Conservation (phyloP, 2,888 invertebrate species). For the Aradus depressus region DNA sequence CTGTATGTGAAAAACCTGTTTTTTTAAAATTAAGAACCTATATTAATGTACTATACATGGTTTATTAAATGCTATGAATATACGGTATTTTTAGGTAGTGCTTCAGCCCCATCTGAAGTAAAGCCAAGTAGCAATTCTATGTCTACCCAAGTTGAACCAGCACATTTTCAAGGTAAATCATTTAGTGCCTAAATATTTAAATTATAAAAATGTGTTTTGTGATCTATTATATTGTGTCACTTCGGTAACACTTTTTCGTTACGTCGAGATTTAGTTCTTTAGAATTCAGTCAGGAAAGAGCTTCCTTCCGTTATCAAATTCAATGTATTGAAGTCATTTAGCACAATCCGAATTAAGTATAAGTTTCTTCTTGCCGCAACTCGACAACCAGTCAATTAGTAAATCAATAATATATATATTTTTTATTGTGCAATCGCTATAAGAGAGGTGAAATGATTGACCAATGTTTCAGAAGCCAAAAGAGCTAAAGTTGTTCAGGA, state of each 20-base stretch:
- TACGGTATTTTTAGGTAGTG: too few relatives aligned
- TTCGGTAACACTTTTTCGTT: background rate
- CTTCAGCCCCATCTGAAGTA: slow-evolving; percentile 59
- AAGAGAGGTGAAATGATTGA: background rate
- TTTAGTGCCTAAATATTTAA: background rate
- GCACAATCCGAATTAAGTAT: too few relatives aligned
- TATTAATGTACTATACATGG: too few relatives aligned
- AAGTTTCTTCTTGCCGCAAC: too few relatives aligned
- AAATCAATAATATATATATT: too few relatives aligned
- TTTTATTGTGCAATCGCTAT: background rate
- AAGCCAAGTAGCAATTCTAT: slow-evolving; percentile 68
- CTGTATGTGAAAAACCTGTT: too few relatives aligned
- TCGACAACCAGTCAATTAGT: too few relatives aligned
- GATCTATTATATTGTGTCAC: background rate
- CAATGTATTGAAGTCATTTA: too few relatives aligned
- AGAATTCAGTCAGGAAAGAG: too few relatives aligned
- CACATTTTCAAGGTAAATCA: slow-evolving; percentile 59
- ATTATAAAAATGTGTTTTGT: background rate
- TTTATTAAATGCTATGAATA: too few relatives aligned
- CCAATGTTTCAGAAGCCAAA: slow-evolving; percentile 40
- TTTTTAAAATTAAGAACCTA: background rate
- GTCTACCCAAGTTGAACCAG: slow-evolving; percentile 72
- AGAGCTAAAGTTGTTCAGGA: slow-evolving; percentile 40
- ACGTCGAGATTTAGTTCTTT: too few relatives aligned
- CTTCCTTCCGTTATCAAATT: too few relatives aligned